Base-by-base conservation (phyloP, 92 coral and sea anemone species). In the Phenganax marumi region DNA sequence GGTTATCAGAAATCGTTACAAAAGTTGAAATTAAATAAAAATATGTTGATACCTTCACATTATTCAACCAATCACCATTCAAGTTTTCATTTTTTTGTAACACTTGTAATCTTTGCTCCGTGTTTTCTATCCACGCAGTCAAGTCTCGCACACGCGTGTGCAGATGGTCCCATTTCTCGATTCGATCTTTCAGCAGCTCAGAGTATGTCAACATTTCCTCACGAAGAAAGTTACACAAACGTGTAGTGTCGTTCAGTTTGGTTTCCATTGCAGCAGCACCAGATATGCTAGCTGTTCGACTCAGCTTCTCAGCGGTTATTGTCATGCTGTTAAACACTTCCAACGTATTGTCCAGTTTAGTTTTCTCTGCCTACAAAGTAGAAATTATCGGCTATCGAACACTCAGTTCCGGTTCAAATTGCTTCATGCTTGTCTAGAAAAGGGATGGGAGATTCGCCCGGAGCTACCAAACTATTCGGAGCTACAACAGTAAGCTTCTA, bases 61-160 rank as follows among this genome's bases (percentile, higher is more conserved):
- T 55, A 55, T 85, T 88, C 92, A 95, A 61, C 96, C 98, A 95
- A 80, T 95, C 95, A 65, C 90, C 93, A 7, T 97, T 89, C 50
- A 95, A 78, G 50, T 90, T 80, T 77, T 90, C 81, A 8, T 92
- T 23, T 90, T 92, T 69, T 80, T 91, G 2, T 90, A 90, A 24
- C 65, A 89, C 60, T 73, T 86, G 90, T 71, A 92, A 74, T 24
- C 88, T 88, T 25, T 90, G 90, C 76, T 95, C 98, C 13, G 91
- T 92, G 49, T 80, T 89, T 51, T 95, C 90, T 96, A 95, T 92
- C 83, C 93, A 95, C 81, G 91, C 89, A 24, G 83, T 92, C 85
- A 95, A 88, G 75, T 80, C 86, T 73, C 92, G 90, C 91, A 95
- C 90, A 80, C 93, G 93, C 58, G 85, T 88, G 52, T 89, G 89